A percentile compares a stretch with the other conserved stretches of the same genome.
Evolutionary conservation across 2,797 vertebrate genomes (phyloP).

Genomic region (Hybognathus amarus): DNA sequence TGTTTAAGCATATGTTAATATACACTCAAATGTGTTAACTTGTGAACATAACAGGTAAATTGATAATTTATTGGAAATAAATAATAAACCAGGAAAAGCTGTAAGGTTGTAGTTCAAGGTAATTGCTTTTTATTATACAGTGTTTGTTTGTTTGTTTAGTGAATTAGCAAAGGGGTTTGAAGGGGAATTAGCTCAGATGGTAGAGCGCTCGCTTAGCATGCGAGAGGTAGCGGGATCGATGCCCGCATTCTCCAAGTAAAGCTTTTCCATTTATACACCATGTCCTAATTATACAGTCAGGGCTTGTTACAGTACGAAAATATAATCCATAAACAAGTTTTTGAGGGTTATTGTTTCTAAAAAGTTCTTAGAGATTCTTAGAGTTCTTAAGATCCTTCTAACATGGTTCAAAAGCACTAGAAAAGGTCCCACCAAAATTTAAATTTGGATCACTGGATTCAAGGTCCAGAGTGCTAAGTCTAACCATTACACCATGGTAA

Average conservation of each 20-base stretch:
- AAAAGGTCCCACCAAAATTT: constrained; percentile 71
- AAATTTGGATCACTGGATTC: constrained; percentile 73
- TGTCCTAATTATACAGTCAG: not conserved
- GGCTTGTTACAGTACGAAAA: not conserved
- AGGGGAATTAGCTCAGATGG: too few species aligned
- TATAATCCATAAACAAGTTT: not conserved
- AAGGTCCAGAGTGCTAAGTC: constrained; percentile 73
- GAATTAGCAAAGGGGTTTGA: too few species aligned
- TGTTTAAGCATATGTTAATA: too few species aligned
- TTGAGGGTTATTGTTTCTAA: not conserved
- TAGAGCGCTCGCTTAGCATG: too few species aligned
- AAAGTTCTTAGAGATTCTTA: not conserved
- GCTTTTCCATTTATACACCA: not conserved
- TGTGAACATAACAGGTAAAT: too few species aligned
- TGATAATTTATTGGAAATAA: too few species aligned
- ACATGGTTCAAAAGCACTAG: not conserved
- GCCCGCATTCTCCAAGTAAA: not conserved
- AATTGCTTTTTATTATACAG: too few species aligned
- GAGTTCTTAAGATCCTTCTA: not conserved
- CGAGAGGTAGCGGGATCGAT: too few species aligned
- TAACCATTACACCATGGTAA: constrained; percentile 70
- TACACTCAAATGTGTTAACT: too few species aligned
- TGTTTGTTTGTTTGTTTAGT: too few species aligned
- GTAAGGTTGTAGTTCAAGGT: too few species aligned
- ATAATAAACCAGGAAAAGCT: too few species aligned